Base-by-base conservation (phyloP, 2,113 vertebrate genomes). In the Triplophysa rosa region DNA sequence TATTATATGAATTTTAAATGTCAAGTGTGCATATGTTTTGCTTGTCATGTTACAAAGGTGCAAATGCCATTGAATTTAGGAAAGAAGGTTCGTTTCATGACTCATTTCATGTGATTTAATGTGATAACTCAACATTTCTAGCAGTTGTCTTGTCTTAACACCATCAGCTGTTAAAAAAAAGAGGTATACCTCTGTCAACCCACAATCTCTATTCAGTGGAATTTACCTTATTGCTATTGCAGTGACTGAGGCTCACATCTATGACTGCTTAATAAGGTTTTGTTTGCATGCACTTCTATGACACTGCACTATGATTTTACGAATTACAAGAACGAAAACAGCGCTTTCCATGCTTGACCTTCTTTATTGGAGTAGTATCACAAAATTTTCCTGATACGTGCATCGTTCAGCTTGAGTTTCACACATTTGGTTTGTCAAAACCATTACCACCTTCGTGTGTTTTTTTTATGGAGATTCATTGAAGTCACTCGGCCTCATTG, bases 101-200 rank as follows among this genome's bases (percentile, higher is more conserved):
- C 65, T 81, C 80, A 84, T 68, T 77, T 77, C 61, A 21, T 19
- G 40, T 54, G 23, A 76, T 37, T 37, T 42, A 6, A 8, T 64
- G 45, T 71, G 67, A 37, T 69, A 45, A 80, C 17, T 56, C 65
- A 47, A 69, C 83, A 68, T 59, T 74, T 71, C 72, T 72, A 33
- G 24, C 45, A 65, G 6, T 33, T 19, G 11, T 40, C 75, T 84
- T 84, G 79, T 84, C 83, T 79, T 69, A 11, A 82, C 83, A 84
- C 83, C 75, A 84, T 84, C 83, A 75, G 29, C 12, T 76, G 2
- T 13, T 24, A 76, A n/a, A 73, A 52, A 52, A 29, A 45, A 45
- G 4, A n/a, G 52, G 56, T 1, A 5, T 7, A 49, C 24, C 24
- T 63, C 21, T 62, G 49, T 77, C 54, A 56, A 8, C 78, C 70